Percentiles rank a stretch among this genome's conserved stretches.
Conservation (phyloP, 2,797 vertebrate genomes). For the Hoplostethus atlanticus region DNA sequence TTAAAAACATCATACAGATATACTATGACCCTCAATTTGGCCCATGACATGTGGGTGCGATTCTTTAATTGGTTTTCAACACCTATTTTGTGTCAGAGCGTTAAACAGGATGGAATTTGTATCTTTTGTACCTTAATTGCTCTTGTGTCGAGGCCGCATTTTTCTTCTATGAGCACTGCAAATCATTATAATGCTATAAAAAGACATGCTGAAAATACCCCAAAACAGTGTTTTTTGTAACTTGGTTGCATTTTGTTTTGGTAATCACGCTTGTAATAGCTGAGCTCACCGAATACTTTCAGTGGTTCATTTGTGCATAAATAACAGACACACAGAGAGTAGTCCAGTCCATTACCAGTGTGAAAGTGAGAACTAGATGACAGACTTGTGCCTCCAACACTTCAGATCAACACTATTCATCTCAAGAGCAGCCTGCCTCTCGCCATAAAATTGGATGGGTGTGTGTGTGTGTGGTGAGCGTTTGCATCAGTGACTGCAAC, state of each 20-base stretch:
- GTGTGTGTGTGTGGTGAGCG: conserved; percentile 56
- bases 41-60: neutral
- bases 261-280: conserved; percentile 12
- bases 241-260: conserved; percentile 10
- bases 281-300: conserved; percentile 23
- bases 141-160: neutral
- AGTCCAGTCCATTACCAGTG: conserved; percentile 39
- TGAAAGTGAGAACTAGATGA: conserved; percentile 46
- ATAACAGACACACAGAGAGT: conserved; percentile 17
- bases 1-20: neutral
- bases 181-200: no score
- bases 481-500: conserved; percentile 65
- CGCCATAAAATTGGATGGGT: conserved; percentile 66
- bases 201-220: neutral
- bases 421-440: conserved; percentile 62
- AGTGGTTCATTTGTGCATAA: conserved; percentile 32
- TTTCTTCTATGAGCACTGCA: neutral
- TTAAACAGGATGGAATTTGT: neutral
- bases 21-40: neutral
- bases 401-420: conserved; percentile 64
- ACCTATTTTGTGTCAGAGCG: conserved; percentile 6
- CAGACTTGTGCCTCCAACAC: conserved; percentile 54
- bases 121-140: conserved; percentile 2
- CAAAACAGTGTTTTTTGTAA: neutral
- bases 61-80: neutral